phyloP scores from a whole-genome alignment of 2,797 vertebrate species.

The Lemur catta region DNA sequence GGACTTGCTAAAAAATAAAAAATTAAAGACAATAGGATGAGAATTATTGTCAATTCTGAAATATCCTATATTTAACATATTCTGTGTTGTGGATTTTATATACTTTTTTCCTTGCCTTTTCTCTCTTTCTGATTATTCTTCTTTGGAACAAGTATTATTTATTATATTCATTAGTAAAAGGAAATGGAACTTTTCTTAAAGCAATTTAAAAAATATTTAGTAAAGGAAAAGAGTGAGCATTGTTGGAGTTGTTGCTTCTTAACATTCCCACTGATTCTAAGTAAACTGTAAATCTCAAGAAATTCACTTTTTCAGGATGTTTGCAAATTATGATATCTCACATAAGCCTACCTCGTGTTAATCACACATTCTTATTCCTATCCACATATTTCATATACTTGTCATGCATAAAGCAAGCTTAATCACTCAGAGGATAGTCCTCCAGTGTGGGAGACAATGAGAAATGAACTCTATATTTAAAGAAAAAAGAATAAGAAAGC shows the following conservation, averaged over 20 bases:
- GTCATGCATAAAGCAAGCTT: background rate
- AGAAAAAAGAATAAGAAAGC: background rate
- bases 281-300: slow-evolving; percentile 24
- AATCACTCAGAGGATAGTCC: background rate
- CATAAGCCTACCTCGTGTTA: background rate
- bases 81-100: background rate
- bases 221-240: background rate
- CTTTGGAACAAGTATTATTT: background rate
- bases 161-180: background rate
- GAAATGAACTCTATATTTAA: background rate
- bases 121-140: background rate
- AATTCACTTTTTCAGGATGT: background rate
- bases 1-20: background rate
- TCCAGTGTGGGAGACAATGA: background rate
- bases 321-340: slow-evolving; percentile 39
- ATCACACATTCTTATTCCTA: slow-evolving; percentile 52
- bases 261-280: background rate
- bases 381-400: background rate
- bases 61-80: background rate
- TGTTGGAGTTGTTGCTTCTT: background rate
- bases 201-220: background rate
- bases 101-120: background rate
- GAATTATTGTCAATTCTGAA: background rate
- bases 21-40: background rate
- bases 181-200: background rate